Conservation (phyloP, 2,888 invertebrate genomes). For the Drosophila pegasa region DNA sequence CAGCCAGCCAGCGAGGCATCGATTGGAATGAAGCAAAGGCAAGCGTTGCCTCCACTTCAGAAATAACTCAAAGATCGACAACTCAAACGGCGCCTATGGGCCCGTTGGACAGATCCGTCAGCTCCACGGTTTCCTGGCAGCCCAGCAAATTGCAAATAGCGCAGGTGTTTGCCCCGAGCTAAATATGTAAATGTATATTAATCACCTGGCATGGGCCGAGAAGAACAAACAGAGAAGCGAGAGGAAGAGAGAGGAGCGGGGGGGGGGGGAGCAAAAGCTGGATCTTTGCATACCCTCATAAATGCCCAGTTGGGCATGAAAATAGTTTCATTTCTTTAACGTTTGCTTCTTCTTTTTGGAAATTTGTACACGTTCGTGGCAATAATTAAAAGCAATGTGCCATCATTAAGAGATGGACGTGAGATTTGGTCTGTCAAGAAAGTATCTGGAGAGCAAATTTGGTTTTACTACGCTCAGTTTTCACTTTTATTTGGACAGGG, state of each 20-base stretch:
- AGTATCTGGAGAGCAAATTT: conserved; percentile 40
- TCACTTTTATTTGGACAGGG: conserved; percentile 70
- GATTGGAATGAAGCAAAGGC: conserved; percentile 24
- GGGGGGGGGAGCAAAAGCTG: too few relatives aligned
- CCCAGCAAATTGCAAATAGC: conserved; percentile 80
- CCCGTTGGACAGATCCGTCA: conserved; percentile 36
- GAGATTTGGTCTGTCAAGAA: conserved; percentile 61
- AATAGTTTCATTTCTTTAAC: conserved; percentile 18
- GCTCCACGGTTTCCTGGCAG: conserved; percentile 22
- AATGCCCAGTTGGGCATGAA: conserved; percentile 8
- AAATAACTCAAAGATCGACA: conserved; percentile 59
- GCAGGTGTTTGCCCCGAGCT: conserved; percentile 79
- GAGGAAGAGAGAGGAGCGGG: background rate
- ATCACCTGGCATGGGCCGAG: conserved; percentile 22
- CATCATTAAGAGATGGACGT: conserved; percentile 79
- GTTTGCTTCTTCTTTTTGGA: conserved; percentile 12
- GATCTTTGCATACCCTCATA: conserved; percentile 27
- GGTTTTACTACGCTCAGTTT: conserved; percentile 43
- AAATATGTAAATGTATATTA: conserved; percentile 46
- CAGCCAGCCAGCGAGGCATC: conserved; percentile 5
- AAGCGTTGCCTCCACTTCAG: conserved; percentile 58
- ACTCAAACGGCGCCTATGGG: conserved; percentile 50
- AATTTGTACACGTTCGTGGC: conserved; percentile 61
- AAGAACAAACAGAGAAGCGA: too few relatives aligned
- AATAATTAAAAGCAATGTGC: conserved; percentile 68